Evolutionary conservation across 2,888 invertebrate species (phyloP), one percentile per base, ranked within the genome.

Genomic region (Leptinotarsa haldemani): DNA sequence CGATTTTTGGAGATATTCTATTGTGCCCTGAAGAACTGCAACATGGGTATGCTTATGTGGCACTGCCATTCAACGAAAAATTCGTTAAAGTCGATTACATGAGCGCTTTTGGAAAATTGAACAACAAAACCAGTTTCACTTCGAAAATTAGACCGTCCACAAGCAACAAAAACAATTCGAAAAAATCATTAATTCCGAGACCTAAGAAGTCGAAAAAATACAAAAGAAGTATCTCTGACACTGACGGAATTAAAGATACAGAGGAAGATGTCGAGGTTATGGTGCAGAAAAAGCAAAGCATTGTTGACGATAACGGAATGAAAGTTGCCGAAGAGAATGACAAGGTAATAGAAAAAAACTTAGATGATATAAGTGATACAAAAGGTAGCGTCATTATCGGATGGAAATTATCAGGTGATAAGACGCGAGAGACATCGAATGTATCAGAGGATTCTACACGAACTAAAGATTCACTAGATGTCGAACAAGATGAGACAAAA

Each of bases 31-130:
- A 48, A 20, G 69, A 79, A 58, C 48, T 81, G 18, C 74, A 77
- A 61, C 81, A 81, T 68, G 81, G 81, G 18, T 77, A 75, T 52
- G 25, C 79, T 16, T 81, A 81, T 22, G 76, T 81, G 1, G 81
- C 77, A 0, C 70, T 81, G 20, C 79, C 80, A 12, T 79, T 74
- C 69, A 78, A 74, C 46, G 75, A 74, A 50, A 73, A 68, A 18
- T 81, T 80, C 75, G 52, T 75, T 52, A 65, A 69, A 47, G 67
- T 78, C 68, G 79, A 79, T 65, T 81, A 81, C 58, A 20, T 72
- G 22, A 65, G 52, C 56, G 56, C 46, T 12, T 68, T 68, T 22
- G 68, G 56, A 20, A 56, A 47, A 40, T 1, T 30, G 18, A 67
- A 7, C 18, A 67, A 67, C 46, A 67, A 67, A 56, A 56, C 20